A percentile compares a stretch with the other conserved stretches of the same genome.
phyloP scores from a whole-genome alignment of 2,888 invertebrate genomes.

The Eudasyphora cyanicolor region DNA sequence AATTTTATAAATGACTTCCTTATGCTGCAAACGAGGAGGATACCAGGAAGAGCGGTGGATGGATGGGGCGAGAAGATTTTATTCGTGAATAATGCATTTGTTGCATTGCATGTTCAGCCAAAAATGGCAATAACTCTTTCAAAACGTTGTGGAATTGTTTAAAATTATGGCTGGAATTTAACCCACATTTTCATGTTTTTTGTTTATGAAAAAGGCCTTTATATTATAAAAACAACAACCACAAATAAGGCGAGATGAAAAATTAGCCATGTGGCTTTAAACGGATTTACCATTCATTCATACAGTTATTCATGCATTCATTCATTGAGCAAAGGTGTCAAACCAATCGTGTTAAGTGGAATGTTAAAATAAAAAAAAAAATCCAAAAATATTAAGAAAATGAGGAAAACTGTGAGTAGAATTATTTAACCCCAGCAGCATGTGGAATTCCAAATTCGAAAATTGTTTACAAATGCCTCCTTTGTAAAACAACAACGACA shows the following conservation, averaged over 20 bases:
- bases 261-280: not conserved
- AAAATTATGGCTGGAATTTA: not conserved
- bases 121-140: not conserved
- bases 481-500: not conserved
- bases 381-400: too few species aligned
- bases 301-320: too few species aligned
- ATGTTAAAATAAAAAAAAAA: slow-evolving; percentile 11
- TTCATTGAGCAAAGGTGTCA: slow-evolving; percentile 32
- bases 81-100: not conserved
- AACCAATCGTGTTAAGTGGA: slow-evolving; percentile 25
- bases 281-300: not conserved
- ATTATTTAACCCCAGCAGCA: not conserved
- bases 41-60: not conserved
- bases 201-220: not conserved
- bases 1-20: not conserved
- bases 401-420: too few species aligned
- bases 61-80: not conserved
- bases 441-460: slow-evolving; percentile 29
- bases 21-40: too few species aligned
- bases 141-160: not conserved
- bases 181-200: not conserved
- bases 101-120: too few species aligned
- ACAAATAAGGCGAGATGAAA: not conserved
- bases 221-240: not conserved
- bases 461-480: slow-evolving; percentile 23